Evolutionary conservation across 2,113 vertebrate species (phyloP).

Genomic region (Percopsis transmontana): DNA sequence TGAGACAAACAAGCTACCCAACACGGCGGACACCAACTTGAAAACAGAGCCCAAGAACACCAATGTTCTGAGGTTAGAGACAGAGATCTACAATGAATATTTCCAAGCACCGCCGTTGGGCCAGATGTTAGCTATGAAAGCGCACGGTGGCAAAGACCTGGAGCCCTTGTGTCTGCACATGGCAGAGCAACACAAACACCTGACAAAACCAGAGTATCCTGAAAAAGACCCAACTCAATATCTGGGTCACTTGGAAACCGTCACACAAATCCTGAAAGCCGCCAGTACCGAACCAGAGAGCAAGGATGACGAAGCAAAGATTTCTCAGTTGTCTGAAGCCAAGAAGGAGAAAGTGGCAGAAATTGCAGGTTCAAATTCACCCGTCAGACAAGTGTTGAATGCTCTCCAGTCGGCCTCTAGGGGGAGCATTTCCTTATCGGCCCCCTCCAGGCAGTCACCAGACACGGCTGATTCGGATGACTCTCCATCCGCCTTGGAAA

Average conservation of each 20-base stretch:
- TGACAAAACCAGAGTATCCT: slow-evolving; percentile 13
- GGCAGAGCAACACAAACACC: slow-evolving; percentile 19
- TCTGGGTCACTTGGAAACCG: neutral
- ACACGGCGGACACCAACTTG: slow-evolving; percentile 35
- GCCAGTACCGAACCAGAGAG: slow-evolving; percentile 26
- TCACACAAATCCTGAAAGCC: slow-evolving; percentile 10
- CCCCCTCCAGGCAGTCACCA: slow-evolving; percentile 69
- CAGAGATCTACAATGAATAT: slow-evolving; percentile 69
- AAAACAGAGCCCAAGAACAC: slow-evolving; percentile 59
- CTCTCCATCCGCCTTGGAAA: slow-evolving; percentile 80
- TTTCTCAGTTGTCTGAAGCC: slow-evolving; percentile 36
- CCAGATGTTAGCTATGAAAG: slow-evolving; percentile 56
- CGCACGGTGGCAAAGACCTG: slow-evolving; percentile 38
- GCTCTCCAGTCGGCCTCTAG: slow-evolving; percentile 66
- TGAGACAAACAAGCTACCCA: neutral
- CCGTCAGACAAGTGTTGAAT: slow-evolving; percentile 63
- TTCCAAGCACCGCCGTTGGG: slow-evolving; percentile 72
- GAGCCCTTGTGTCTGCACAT: neutral
- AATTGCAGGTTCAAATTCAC: slow-evolving; percentile 55
- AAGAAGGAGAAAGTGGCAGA: slow-evolving; percentile 57
- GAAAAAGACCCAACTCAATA: slow-evolving; percentile 22
- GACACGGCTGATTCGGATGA: slow-evolving; percentile 78
- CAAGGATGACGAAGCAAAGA: slow-evolving; percentile 24
- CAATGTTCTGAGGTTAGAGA: slow-evolving; percentile 69
- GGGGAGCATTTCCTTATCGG: slow-evolving; percentile 60